These are phyloP conservation scores for Sarotherodon lohbergeri DNA, from an alignment of 2,113 vertebrate genomes.

Conservation along the genomic window DNA sequence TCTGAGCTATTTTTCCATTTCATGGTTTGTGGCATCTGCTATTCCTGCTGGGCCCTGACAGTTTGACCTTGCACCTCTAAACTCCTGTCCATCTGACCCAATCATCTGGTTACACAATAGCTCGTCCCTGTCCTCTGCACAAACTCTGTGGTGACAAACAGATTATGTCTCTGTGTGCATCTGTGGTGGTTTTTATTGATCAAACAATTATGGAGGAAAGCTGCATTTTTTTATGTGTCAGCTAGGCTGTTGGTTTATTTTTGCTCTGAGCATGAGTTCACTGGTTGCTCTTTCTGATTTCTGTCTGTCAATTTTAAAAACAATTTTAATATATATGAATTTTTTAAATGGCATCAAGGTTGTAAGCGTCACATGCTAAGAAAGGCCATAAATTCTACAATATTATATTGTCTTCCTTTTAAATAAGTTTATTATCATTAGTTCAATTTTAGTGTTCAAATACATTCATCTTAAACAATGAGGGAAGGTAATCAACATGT, in stretches of 20 bases:
- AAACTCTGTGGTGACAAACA: not conserved
- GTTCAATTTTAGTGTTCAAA: not conserved
- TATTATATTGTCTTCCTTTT: not conserved
- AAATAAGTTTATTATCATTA: not conserved
- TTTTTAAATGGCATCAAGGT: not conserved
- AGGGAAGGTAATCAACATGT: not conserved
- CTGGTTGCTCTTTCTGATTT: not conserved
- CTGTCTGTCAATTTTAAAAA: not conserved
- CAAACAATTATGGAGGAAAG: not conserved
- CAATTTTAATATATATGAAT: not conserved
- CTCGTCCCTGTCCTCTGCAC: not conserved
- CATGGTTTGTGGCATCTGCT: slow-evolving; percentile 1
- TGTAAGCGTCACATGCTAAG: not conserved
- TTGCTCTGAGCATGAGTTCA: not conserved
- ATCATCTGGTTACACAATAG: slow-evolving; percentile 29
- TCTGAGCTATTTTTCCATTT: not conserved
- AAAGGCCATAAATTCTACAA: not conserved
- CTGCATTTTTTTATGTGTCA: not conserved
- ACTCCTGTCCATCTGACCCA: slow-evolving; percentile 14
- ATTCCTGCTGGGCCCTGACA: not conserved
- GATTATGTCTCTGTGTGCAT: slow-evolving; percentile 8
- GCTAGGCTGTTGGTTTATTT: not conserved
- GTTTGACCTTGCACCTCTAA: slow-evolving; percentile 18
- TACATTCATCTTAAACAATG: not conserved
- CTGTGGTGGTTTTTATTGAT: not conserved